Conservation (phyloP, 2,888 invertebrate species). For the Polydrusus cervinus region DNA sequence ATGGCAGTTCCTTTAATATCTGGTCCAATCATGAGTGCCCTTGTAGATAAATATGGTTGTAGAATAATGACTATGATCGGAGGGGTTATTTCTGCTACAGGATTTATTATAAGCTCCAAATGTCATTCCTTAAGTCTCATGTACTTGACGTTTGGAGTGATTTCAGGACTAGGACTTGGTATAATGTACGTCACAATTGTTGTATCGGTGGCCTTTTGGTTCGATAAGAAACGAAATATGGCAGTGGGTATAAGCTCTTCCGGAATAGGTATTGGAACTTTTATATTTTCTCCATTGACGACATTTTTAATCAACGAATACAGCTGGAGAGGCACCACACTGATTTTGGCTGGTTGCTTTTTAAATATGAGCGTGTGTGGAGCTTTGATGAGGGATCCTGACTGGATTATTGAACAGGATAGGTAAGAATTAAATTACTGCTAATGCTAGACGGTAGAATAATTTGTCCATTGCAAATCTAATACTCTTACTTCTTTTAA, state of each 20-base stretch:
- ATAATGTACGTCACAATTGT: constrained; percentile 92
- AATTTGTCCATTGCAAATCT: too few species aligned
- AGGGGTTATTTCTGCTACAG: constrained; percentile 81
- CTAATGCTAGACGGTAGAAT: neutral
- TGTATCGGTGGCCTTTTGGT: constrained; percentile 94
- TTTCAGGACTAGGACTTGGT: constrained; percentile 89
- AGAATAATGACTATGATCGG: constrained; percentile 73
- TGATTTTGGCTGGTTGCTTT: constrained; percentile 87
- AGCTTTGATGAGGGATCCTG: constrained; percentile 89
- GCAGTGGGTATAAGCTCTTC: constrained; percentile 92
- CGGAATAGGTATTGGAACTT: constrained; percentile 92
- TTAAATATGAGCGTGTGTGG: constrained; percentile 91
- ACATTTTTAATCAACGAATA: constrained; percentile 84
- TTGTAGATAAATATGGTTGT: constrained; percentile 88
- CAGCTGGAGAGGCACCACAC: constrained; percentile 88
- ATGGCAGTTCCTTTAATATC: constrained; percentile 82
- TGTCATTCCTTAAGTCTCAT: constrained; percentile 84
- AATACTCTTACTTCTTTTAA: too few species aligned
- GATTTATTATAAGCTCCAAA: constrained; percentile 84
- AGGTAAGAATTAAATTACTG: constrained; percentile 64
- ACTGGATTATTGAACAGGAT: constrained; percentile 85
- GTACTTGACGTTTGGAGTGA: constrained; percentile 89
- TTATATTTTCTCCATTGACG: constrained; percentile 90
- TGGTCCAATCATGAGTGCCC: constrained; percentile 84
- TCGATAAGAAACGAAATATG: constrained; percentile 89